A percentile compares a stretch with the other conserved stretches of the same genome.
Evolutionary conservation across 2,888 invertebrate genomes (phyloP).

Genomic region (Meiosimyza platycephala): DNA sequence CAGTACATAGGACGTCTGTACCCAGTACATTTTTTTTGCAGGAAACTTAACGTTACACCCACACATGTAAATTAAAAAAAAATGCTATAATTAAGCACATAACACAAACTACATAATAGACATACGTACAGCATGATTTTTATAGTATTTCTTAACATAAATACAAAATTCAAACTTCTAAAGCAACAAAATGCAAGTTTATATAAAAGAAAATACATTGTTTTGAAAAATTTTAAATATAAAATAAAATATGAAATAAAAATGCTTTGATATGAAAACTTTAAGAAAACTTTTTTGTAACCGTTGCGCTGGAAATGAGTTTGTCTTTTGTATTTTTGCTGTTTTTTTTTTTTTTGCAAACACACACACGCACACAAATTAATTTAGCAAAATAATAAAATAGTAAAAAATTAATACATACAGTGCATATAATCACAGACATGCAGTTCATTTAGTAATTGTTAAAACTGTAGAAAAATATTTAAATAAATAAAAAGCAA

Average conservation of each 20-base stretch:
- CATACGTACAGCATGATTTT: conserved; percentile 35
- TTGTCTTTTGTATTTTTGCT: conserved; percentile 22
- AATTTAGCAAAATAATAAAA: conserved; percentile 33
- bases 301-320: conserved; percentile 24
- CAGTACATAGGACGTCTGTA: too few species aligned
- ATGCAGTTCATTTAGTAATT: conserved; percentile 25
- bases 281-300: too few species aligned
- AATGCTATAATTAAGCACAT: too few species aligned
- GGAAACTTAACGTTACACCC: too few species aligned
- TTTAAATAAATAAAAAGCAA: conserved; percentile 26
- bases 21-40: too few species aligned
- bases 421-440: conserved; percentile 1
- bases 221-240: conserved; percentile 17
- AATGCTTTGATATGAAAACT: conserved; percentile 27
- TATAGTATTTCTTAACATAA: conserved; percentile 36
- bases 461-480: conserved; percentile 31
- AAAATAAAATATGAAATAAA: too few species aligned
- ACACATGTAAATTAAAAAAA: too few species aligned
- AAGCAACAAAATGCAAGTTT: conserved; percentile 29
- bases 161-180: conserved; percentile 44
- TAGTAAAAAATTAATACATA: conserved; percentile 15
- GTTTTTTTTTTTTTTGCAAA: conserved; percentile 19
- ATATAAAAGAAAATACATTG: conserved; percentile 34
- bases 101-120: too few species aligned
- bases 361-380: conserved; percentile 28